Evolutionary conservation across 2,888 invertebrate species (phyloP), one percentile per base, ranked within the genome.

Genomic region (Caenorhabditis sp.): DNA sequence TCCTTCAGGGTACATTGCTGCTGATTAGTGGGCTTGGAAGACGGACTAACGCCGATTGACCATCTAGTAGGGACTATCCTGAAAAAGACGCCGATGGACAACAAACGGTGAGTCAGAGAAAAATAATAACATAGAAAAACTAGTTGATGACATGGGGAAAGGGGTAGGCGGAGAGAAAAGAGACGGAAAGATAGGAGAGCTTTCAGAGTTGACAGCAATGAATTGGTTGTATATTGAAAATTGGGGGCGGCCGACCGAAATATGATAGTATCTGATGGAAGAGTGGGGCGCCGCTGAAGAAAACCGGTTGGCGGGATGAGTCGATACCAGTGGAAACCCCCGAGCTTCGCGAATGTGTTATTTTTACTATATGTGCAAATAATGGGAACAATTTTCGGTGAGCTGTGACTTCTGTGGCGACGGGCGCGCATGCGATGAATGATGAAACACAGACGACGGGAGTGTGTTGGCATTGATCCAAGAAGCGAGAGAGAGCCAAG

Each of bases 401-500:
- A 20, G 39, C 53, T 48, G 26, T 27, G 26, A 9, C 48, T 27
- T 27, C 48, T 48, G 43, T 30, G 48, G 26, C 48, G 26, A 27
- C 17, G 30, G 43, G 43, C 43, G 43, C 43, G 43, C 63, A n/a
- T n/a, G 39, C 56, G 48, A 55, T 41, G 22, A 13, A 46, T 75
- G 75, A 75, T 75, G 75, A 75, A 75, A 75, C 68, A 68, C 46
- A 39, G 45, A 59, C 22, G 32, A 32, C 20, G 30, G 15, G 55
- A 8, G 66, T 26, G 35, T 46, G 68, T 59, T 75, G 75, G 75
- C 75, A 75, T 75, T 68, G 75, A 75, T 75, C 75, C 75, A 75
- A 75, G 61, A 68, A 48, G 26, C 27, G 27, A 35, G 58, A 74
- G 66, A 74, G 55, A 30, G 61, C 20, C 22, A 15, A 24, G 56